Base-by-base conservation (phyloP, 2,888 invertebrate species). In the Bellardia pandia region DNA sequence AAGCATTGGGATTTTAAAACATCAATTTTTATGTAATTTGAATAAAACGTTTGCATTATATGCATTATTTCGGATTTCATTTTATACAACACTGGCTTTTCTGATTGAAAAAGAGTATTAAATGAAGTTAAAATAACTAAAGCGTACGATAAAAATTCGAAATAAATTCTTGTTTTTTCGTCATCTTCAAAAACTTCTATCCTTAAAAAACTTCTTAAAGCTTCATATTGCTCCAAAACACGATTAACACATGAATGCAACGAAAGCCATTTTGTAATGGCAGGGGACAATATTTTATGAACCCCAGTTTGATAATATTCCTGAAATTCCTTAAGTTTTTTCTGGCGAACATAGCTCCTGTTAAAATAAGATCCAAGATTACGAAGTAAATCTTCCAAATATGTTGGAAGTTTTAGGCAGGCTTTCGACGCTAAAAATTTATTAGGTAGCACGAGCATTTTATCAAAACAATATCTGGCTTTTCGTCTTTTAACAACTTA, bases 401-500 rank as follows among this genome's bases (percentile, higher is more conserved):
- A 23, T 23, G 23, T 23, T 23, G 23, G 23, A 23, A 23, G 23
- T 23, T 23, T 23, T 23, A 23, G 23, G 1, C 48, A 48, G 53
- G 53, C 53, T 16, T 58, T 30, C 56, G 3, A 58, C 7, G 56
- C 30, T 23, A 58, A 8, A 58, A 58, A 9, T 58, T 30, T 6
- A 58, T 58, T 58, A 58, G 9, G 1, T 58, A 23, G 8, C 56
- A 58, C 2, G 23, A 58, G 30, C 56, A 58, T 58, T 58, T 58
- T 23, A 58, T 58, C 8, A 58, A 58, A 30, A 30, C 56, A 8
- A 58, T 30, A 30, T 58, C 56, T 30, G 56, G 23, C 23, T 58
- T 58, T 58, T 58, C 56, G 2, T 23, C 30, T 58, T 23, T 16
- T 8, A 71, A 51, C 53, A 71, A 37, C 14, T 71, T 71, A 4